Conservation (phyloP, 2,113 vertebrate species). For the Myotis davidii region DNA sequence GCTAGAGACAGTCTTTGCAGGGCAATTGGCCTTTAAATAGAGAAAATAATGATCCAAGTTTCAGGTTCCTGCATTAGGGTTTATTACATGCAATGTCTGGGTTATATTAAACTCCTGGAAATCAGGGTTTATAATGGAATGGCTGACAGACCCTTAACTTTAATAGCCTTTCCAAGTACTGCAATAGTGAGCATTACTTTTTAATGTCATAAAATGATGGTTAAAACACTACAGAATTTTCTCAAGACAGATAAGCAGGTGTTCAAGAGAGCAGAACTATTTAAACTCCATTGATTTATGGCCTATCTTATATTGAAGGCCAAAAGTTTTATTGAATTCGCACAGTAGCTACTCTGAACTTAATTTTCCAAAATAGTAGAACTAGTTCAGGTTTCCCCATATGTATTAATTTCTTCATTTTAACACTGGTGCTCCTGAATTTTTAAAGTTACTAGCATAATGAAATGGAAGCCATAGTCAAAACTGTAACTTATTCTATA, state of each 20-base stretch:
- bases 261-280: conserved; percentile 80
- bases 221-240: conserved; percentile 84
- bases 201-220: conserved; percentile 80
- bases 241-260: conserved; percentile 84
- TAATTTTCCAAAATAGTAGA: conserved; percentile 65
- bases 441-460: conserved; percentile 55
- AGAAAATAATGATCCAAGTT: conserved; percentile 75
- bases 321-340: conserved; percentile 77
- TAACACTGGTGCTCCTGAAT: conserved; percentile 61
- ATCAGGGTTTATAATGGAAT: conserved; percentile 84
- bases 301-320: conserved; percentile 63
- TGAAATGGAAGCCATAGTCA: conserved; percentile 61
- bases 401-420: conserved; percentile 65
- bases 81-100: conserved; percentile 77
- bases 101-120: conserved; percentile 83
- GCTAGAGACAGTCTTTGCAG: conserved; percentile 64
- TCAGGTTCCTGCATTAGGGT: conserved; percentile 75
- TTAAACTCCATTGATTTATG: conserved; percentile 83
- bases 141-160: conserved; percentile 85
- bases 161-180: conserved; percentile 84
- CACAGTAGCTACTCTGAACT: conserved; percentile 63
- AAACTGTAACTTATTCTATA: conserved; percentile 32
- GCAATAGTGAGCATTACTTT: conserved; percentile 81
- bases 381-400: conserved; percentile 67
- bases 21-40: conserved; percentile 74